Base-by-base conservation (phyloP, 2,113 vertebrate genomes). In the Osmerus mordax region DNA sequence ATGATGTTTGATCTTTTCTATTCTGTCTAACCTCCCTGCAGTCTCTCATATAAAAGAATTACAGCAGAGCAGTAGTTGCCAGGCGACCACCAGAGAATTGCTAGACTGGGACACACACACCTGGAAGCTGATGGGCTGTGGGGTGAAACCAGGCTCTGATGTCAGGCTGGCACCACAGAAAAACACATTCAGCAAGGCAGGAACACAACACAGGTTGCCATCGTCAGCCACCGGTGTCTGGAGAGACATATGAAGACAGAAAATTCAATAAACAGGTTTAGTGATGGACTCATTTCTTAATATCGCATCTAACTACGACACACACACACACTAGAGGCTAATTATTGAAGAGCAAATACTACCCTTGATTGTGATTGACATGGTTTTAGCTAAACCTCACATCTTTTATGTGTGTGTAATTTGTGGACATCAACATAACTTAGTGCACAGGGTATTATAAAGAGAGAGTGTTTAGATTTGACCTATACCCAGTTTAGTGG, bases 61-160 rank as follows among this genome's bases (percentile, higher is more conserved):
- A 81, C 67, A 12, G 71, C 77, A 76, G 76, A 82, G 81, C 76
- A 21, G 71, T 74, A 81, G 88, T 90, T 89, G 81, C 88, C 81
- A 83, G 70, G 89, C 87, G 89, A 90, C 88, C 0, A 62, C 52
- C 15, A 32, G 75, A 84, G 72, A 73, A 67, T 71, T 60, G 64
- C 58, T 21, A 41, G 70, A 67, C 69, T 71, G 72, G 64, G n/a
- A 78, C 53, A 25, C 67, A 74, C 68, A 47, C 67, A 54, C 64
- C 60, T 62, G 7, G 3, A 1, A 76, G 75, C 73, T 79, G 79
- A 86, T 86, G 83, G 86, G 85, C 67, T 74, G 62, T 7, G 16
- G 69, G 14, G 71, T 23, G 41, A 71, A 47, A 36, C 21, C 54
- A 70, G 66, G 52, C 71, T 67, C 64, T 75, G 67, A 32, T 73